Evolutionary conservation across 2,797 vertebrate genomes (phyloP).

Genomic region (Tragopan temminckii): DNA sequence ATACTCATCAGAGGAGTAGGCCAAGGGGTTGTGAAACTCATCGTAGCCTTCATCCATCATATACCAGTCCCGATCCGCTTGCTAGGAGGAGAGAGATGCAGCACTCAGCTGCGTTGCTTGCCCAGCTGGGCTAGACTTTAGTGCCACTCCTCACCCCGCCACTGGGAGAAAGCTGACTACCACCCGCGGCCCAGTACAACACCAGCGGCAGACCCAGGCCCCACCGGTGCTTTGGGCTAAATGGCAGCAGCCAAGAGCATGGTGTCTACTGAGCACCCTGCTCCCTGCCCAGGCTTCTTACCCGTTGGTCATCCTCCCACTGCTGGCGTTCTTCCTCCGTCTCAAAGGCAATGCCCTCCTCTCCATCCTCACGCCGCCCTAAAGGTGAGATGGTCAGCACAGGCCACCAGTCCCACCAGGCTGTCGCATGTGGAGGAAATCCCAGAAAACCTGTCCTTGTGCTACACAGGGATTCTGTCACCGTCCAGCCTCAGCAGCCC

Average conservation of each 20-base stretch:
- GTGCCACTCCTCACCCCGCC: background rate
- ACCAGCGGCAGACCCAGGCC: background rate
- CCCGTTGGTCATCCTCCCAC: constrained; percentile 97
- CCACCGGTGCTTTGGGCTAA: background rate
- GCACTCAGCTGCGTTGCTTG: background rate
- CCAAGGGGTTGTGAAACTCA: constrained; percentile 96
- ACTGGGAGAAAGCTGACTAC: background rate
- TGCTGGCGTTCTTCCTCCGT: constrained; percentile 92
- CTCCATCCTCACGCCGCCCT: constrained; percentile 88
- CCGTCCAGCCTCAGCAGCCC: accelerated
- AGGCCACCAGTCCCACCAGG: background rate
- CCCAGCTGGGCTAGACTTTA: too few species aligned
- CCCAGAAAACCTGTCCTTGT: background rate
- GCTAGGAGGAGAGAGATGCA: constrained; percentile 76
- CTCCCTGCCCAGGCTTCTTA: constrained; percentile 48
- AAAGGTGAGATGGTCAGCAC: background rate
- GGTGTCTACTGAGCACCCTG: accelerated
- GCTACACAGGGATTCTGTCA: accelerated
- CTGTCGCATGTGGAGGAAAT: accelerated
- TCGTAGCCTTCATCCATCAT: constrained; percentile 99
- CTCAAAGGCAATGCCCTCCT: constrained; percentile 92
- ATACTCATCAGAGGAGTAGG: constrained; percentile 94
- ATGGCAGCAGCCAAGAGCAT: background rate
- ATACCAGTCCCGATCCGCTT: constrained; percentile 99
- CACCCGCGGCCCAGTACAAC: background rate